phyloP scores from a whole-genome alignment of 2,797 vertebrate genomes.

The Phataginus tetradactyla region DNA sequence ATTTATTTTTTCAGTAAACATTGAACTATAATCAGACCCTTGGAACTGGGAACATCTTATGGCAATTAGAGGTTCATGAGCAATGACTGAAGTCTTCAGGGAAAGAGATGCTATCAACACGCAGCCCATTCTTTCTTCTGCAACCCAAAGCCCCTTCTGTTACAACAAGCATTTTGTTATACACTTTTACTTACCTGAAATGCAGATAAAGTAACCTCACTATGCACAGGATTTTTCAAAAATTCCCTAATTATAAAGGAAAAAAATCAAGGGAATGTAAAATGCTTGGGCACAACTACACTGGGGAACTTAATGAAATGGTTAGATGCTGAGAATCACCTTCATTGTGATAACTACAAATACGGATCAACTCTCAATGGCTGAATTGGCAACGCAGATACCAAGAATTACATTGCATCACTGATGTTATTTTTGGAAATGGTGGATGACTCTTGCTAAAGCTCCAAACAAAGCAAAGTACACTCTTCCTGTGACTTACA shows the following conservation, averaged over 20 bases:
- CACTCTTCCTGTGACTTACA: not conserved
- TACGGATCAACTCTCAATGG: not conserved
- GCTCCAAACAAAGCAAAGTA: not conserved
- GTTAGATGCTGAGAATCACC: not conserved
- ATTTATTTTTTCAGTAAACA: slow-evolving; percentile 66
- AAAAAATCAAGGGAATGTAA: not conserved
- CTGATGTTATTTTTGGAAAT: slow-evolving; percentile 34
- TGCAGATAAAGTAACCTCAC: not conserved
- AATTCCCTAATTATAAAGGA: not conserved
- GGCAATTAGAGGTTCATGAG: slow-evolving; percentile 10
- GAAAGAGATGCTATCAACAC: not conserved
- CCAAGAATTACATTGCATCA: not conserved
- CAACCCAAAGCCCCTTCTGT: not conserved
- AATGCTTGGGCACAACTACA: not conserved
- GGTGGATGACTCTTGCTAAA: not conserved
- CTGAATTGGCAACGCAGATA: not conserved
- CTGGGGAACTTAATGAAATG: not conserved
- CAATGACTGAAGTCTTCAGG: not conserved
- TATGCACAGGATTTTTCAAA: not conserved
- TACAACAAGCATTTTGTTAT: not conserved
- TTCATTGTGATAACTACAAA: not conserved
- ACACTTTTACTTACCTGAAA: not conserved
- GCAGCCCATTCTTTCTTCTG: not conserved
- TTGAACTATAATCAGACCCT: slow-evolving; percentile 30
- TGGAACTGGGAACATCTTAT: not conserved